Conservation (phyloP, 2,797 vertebrate species). For the Ceryle rudis region DNA sequence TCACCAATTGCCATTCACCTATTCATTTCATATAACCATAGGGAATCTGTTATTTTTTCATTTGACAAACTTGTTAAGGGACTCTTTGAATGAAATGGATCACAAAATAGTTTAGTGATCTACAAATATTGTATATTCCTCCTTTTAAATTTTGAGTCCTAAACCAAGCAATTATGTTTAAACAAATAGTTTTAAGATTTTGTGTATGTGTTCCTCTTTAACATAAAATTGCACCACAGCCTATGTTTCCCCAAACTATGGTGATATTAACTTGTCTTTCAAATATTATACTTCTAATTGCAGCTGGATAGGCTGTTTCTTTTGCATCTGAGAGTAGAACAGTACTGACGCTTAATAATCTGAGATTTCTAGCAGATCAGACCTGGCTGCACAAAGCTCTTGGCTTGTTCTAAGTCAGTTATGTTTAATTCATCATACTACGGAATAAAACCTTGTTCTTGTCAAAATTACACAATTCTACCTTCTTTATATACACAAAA, state of each 20-base stretch:
- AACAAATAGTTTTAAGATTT: constrained; percentile 1
- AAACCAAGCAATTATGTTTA: constrained; percentile 16
- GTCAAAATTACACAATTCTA: constrained; percentile 77
- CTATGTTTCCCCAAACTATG: neutral
- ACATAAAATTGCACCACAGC: constrained; percentile 9
- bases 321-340: constrained; percentile 5
- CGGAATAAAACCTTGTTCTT: constrained; percentile 72
- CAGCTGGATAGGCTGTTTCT: constrained; percentile 28
- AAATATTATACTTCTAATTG: constrained; percentile 26
- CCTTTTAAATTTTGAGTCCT: neutral
- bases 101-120: neutral
- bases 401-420: constrained; percentile 70
- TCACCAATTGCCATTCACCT: neutral
- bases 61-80: neutral
- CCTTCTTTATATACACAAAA: constrained; percentile 77
- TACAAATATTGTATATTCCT: neutral
- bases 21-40: neutral
- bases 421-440: constrained; percentile 77
- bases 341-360: constrained; percentile 42
- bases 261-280: constrained; percentile 23
- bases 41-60: neutral
- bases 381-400: constrained; percentile 64
- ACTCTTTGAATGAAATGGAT: neutral
- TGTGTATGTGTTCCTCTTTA: neutral
- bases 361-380: constrained; percentile 57